phyloP scores from a whole-genome alignment of 2,113 vertebrate species.

The Platysternon megacephalum region DNA sequence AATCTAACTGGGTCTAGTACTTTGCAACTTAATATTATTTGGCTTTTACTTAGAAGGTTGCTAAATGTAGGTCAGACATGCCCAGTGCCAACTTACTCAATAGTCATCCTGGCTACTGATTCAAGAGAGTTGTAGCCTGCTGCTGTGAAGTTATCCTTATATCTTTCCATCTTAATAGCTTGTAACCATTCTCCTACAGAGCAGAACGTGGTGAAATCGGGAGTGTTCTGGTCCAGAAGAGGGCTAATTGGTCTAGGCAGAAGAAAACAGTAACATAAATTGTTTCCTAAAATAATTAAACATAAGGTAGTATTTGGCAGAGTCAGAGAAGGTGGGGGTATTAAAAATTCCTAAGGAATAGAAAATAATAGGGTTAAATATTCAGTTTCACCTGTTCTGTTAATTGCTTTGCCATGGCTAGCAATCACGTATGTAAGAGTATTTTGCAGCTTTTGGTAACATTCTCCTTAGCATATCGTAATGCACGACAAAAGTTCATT shows the following conservation, averaged over 20 bases:
- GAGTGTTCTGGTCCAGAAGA: constrained; percentile 96
- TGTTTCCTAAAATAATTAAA: constrained; percentile 65
- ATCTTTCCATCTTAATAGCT: constrained; percentile 99
- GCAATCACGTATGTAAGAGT: neutral
- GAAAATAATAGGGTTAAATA: constrained; percentile 41
- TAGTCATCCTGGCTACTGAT: constrained; percentile 98
- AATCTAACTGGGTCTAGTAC: constrained; percentile 30
- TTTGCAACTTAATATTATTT: constrained; percentile 6
- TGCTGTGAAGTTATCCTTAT: constrained; percentile 98
- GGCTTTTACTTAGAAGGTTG: constrained; percentile 25
- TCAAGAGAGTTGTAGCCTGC: constrained; percentile 97
- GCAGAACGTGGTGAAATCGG: constrained; percentile 96
- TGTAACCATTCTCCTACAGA: constrained; percentile 98
- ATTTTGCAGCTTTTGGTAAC: constrained; percentile 21
- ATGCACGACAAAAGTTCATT: constrained; percentile 55
- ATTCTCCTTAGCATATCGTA: constrained; percentile 34
- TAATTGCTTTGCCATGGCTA: neutral
- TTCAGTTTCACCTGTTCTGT: constrained; percentile 26
- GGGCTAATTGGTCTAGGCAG: constrained; percentile 93
- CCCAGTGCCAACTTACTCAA: constrained; percentile 89
- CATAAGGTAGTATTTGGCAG: constrained; percentile 65
- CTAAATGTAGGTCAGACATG: constrained; percentile 69
- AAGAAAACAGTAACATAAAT: constrained; percentile 77
- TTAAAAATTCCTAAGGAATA: constrained; percentile 44
- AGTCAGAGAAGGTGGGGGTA: constrained; percentile 44